Conservation (phyloP, 2,888 invertebrate species). For the Epinotia bilunana region DNA sequence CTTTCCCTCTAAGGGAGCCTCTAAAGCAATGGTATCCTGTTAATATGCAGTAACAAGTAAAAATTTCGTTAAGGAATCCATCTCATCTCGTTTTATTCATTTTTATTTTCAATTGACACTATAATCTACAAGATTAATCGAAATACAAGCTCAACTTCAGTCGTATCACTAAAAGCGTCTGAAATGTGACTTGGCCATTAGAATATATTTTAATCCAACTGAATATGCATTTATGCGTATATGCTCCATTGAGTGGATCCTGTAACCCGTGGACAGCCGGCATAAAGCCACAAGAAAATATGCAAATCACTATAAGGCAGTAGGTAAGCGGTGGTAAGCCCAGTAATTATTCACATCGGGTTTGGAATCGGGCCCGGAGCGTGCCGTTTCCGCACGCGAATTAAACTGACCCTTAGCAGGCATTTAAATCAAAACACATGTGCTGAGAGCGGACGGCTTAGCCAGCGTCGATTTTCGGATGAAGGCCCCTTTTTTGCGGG, state of each 20-base stretch:
- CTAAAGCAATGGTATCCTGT: slow-evolving; percentile 35
- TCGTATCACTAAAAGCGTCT: background rate
- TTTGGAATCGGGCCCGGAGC: slow-evolving; percentile 81
- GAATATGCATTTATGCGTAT: slow-evolving; percentile 43
- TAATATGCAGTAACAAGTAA: slow-evolving; percentile 44
- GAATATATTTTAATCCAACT: slow-evolving; percentile 30
- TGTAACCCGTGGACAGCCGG: slow-evolving; percentile 60
- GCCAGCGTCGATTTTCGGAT: slow-evolving; percentile 81
- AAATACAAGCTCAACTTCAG: background rate
- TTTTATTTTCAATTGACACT: slow-evolving; percentile 4
- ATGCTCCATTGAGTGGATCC: slow-evolving; percentile 49
- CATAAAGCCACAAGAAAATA: slow-evolving; percentile 82
- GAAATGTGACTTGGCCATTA: slow-evolving; percentile 14
- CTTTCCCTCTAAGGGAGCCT: slow-evolving; percentile 40
- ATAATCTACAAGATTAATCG: background rate
- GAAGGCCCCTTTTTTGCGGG: slow-evolving; percentile 83
- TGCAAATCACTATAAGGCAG: slow-evolving; percentile 83
- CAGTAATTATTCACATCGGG: slow-evolving; percentile 84
- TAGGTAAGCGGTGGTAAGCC: slow-evolving; percentile 83
- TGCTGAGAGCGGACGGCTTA: slow-evolving; percentile 80
- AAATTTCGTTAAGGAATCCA: slow-evolving; percentile 37
- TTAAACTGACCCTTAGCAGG: slow-evolving; percentile 81
- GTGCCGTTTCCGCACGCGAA: slow-evolving; percentile 76
- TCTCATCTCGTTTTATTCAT: slow-evolving; percentile 7
- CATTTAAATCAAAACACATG: slow-evolving; percentile 84